Evolutionary conservation across 2,888 invertebrate genomes (phyloP), one percentile per base, ranked within the genome.

Genomic region (Pheosia tremula): DNA sequence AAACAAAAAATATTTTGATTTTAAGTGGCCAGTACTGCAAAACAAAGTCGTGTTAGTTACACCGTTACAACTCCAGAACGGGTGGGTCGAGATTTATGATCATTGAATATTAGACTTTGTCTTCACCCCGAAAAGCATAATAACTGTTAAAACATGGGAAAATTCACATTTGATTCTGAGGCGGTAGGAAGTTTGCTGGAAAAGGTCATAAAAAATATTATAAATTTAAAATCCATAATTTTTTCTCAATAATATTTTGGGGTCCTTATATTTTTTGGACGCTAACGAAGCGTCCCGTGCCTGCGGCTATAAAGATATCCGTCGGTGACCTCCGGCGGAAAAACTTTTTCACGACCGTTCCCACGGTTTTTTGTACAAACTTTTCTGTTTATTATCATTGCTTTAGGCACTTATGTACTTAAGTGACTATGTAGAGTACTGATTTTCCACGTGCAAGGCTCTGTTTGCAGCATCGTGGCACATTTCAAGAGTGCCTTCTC

Each of bases 231-330:
- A 54, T 41, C 64, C 53, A 68, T 71, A 53, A 68, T 60, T 59
- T 60, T 24, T 67, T 60, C 50, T 59, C 60, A 58, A 36, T 63
- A 63, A 63, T 60, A 45, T 60, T 60, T 71, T 36, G 24, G 59
- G 68, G 62, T 61, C 68, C 68, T 68, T 50, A n/a, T 50, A 24
- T 68, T 62, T 66, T 72, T 72, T 72, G 61, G 62, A 60, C 72
- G 67, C 69, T 61, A 71, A 71, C 69, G 60, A 63, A 63, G 63
- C 62, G 62, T 53, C 61, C 58, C 56, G 47, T 56, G 45, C 57
- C 37, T 49, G n/a, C 58, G 52, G 63, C 50, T 55, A 60, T 64
- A 61, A 66, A 61, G 56, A 58, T 63, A 66, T 72, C 69, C 41
- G 39, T 56, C 54, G 37, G 47, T 62, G 60, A 63, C 57, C 53